phyloP scores from a whole-genome alignment of 2,113 vertebrate species.

The Saimiri boliviensis region DNA sequence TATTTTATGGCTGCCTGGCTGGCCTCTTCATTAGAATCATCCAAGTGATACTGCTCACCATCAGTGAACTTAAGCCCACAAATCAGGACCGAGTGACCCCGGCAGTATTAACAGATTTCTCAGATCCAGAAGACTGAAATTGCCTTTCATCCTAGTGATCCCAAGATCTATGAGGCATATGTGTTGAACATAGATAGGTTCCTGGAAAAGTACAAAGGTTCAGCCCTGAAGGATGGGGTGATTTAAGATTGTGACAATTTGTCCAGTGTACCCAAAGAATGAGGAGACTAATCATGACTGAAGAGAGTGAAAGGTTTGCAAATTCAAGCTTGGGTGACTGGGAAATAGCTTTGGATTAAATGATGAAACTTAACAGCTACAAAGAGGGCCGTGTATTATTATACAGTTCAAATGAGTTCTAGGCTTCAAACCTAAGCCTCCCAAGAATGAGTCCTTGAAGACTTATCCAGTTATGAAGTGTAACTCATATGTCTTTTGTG shows the following conservation, averaged over 20 bases:
- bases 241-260: conserved; percentile 87
- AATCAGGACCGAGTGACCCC: conserved; percentile 98
- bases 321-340: conserved; percentile 88
- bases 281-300: conserved; percentile 76
- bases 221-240: conserved; percentile 67
- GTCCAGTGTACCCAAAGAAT: conserved; percentile 79
- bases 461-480: conserved; percentile 75
- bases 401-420: conserved; percentile 97
- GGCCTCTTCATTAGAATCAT: conserved; percentile 99
- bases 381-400: conserved; percentile 91
- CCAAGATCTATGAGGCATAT: conserved; percentile 73
- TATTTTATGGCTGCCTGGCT: conserved; percentile 98
- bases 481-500: conserved; percentile 85
- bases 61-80: conserved; percentile 94
- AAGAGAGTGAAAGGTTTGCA: conserved; percentile 87
- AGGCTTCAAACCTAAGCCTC: conserved; percentile 92
- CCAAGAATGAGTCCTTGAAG: conserved; percentile 83
- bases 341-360: conserved; percentile 86
- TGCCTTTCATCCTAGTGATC: conserved; percentile 75
- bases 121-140: conserved; percentile 91
- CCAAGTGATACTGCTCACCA: conserved; percentile 96
- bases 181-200: conserved; percentile 78
- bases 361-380: conserved; percentile 87
- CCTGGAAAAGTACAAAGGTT: conserved; percentile 80
- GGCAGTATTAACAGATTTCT: conserved; percentile 88